These are phyloP conservation scores for Ophiodon elongatus DNA, from an alignment of 2,113 vertebrate species.

Conservation along the genomic window DNA sequence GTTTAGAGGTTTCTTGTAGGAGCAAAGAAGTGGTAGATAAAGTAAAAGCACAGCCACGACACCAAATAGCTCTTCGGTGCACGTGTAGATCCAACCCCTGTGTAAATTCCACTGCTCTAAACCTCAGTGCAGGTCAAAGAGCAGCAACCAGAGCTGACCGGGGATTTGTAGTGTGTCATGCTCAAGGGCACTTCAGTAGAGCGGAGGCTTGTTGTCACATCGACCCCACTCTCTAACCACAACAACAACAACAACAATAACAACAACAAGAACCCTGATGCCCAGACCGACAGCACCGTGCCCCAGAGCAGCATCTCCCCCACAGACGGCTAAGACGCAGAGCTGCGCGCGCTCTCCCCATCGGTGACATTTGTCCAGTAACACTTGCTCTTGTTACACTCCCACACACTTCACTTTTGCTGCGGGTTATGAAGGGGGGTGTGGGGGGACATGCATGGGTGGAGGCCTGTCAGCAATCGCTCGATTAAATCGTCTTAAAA, in stretches of 20 bases:
- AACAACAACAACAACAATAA: not conserved
- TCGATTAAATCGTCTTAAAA: slow-evolving; percentile 19
- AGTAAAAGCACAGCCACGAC: not conserved
- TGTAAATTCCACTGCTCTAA: not conserved
- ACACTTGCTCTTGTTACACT: slow-evolving; percentile 64
- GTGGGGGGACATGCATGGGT: slow-evolving; percentile 27
- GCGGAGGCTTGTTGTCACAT: slow-evolving; percentile 10
- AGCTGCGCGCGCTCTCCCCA: slow-evolving; percentile 18
- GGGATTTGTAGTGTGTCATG: not conserved
- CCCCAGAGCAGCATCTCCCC: slow-evolving; percentile 40
- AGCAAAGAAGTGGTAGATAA: not conserved
- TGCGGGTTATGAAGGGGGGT: slow-evolving; percentile 1
- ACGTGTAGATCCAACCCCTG: not conserved
- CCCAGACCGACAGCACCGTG: not conserved
- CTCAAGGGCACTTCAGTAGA: slow-evolving; percentile 18
- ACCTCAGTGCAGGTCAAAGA: not conserved
- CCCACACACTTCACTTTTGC: slow-evolving; percentile 7
- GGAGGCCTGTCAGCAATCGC: slow-evolving; percentile 33
- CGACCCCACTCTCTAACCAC: not conserved
- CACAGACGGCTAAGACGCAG: slow-evolving; percentile 16
- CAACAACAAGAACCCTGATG: not conserved
- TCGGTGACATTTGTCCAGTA: slow-evolving; percentile 35
- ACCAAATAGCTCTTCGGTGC: not conserved
- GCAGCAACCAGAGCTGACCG: not conserved
- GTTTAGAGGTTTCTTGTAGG: not conserved